Percentiles rank a stretch among this genome's conserved stretches.
Conservation (phyloP, 2,113 vertebrate genomes). For the Podarcis muralis region DNA sequence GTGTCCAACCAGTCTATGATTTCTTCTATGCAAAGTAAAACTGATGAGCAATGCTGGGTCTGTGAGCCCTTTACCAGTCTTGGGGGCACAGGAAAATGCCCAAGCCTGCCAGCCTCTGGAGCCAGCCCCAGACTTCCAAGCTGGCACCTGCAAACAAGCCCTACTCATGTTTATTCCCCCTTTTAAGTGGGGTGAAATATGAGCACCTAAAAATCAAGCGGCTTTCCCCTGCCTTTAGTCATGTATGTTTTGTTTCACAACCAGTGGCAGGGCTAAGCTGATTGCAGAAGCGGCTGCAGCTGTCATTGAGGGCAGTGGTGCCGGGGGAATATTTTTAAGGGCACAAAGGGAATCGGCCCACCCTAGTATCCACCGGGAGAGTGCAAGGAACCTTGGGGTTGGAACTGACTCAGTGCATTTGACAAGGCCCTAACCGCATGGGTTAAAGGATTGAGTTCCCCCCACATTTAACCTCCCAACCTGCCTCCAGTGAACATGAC, state of each 20-base stretch:
- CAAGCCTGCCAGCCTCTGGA: neutral
- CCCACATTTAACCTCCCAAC: neutral
- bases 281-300: neutral
- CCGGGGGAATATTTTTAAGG: neutral
- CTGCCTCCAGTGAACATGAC: neutral
- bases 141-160: neutral
- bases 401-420: neutral
- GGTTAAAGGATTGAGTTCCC: neutral
- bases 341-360: rapidly evolving
- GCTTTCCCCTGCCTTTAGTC: neutral
- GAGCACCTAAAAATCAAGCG: neutral
- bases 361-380: neutral
- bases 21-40: too few relatives aligned
- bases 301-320: neutral
- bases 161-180: neutral
- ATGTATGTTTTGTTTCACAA: neutral
- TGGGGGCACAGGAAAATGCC: neutral
- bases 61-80: too few relatives aligned
- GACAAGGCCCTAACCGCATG: too few relatives aligned
- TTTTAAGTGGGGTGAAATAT: neutral
- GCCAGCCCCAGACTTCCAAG: neutral
- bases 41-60: too few relatives aligned
- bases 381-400: neutral
- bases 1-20: too few relatives aligned
- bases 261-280: neutral